These are phyloP conservation scores for Brachypteracias leptosomus DNA, from an alignment of 2,113 vertebrate genomes.

Conservation along the genomic window DNA sequence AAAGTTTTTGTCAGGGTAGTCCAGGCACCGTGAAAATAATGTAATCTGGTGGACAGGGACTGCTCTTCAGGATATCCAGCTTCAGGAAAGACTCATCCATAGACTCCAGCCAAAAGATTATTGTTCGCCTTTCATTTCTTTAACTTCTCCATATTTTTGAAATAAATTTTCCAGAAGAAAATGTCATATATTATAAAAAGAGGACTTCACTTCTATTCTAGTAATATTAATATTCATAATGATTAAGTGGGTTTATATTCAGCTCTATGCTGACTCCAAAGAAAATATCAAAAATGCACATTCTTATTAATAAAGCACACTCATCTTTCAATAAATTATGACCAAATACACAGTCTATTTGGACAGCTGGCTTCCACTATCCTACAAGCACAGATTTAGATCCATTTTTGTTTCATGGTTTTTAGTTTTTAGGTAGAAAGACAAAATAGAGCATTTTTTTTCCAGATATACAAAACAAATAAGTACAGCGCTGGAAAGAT, in stretches of 20 bases:
- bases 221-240: not conserved
- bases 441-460: not conserved
- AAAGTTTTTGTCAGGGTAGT: not conserved
- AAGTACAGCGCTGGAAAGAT: not conserved
- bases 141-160: not conserved
- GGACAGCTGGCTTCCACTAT: not conserved
- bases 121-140: not conserved
- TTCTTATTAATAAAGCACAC: slow-evolving; percentile 12
- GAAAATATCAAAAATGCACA: not conserved
- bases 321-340: not conserved
- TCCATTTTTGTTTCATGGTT: not conserved
- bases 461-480: not conserved
- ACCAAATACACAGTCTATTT: slow-evolving; percentile 6
- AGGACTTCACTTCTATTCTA: not conserved
- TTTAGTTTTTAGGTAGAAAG: not conserved
- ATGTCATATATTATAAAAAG: not conserved
- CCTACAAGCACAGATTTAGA: not conserved
- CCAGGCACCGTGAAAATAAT: not conserved
- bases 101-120: not conserved
- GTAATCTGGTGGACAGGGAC: not conserved
- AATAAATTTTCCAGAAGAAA: not conserved
- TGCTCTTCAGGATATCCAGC: not conserved
- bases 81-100: not conserved
- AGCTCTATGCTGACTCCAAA: not conserved
- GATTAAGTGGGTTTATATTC: not conserved